Evolutionary conservation across 1,140 invertebrate species (phyloP), one percentile per base, ranked within the genome.

Genomic region (Ceratina calcarata): DNA sequence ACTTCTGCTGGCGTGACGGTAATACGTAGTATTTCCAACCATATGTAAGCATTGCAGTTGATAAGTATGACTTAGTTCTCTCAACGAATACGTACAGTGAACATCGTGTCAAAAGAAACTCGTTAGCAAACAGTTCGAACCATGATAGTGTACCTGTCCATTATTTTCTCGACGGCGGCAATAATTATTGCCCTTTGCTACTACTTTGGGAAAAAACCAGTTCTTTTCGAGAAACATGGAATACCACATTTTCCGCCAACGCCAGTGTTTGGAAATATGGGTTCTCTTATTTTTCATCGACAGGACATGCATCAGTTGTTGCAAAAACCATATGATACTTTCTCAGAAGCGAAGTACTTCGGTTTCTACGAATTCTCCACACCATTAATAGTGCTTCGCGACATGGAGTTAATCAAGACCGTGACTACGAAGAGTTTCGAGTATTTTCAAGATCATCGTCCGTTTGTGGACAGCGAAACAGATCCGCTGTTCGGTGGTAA

Each of bases 391-490:
- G 15, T 93, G 0, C 60, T 94, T 0, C 84, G 89, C 0, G 92
- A 94, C 76, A 76, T 81, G 0, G 91, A 93, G n/a, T 79, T 93
- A 6, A 89, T 93, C 0, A 71, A 93, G 20, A 20, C 69, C 13
- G 67, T 91, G 16, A 67, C 71, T 0, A 70, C 91, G 0, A 92
- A 91, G 75, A 84, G 88, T 16, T 89, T 90, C 10, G 90, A 91
- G 0, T 55, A 78, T 27, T 91, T 94, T 18, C 45, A 80, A 0
- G 86, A 94, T 69, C 93, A 93, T 85, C 73, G 87, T 24, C 77
- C 55, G 61, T 68, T 93, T 61, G 73, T 89, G 0, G 68, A 86
- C 3, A 70, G 87, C 20, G 82, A 81, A 15, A 32, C 70, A 15
- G 90, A 93, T 0, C 77, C 85, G 0, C 66, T 94, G 10, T 78